Percentiles rank a stretch among this genome's conserved stretches.
These are phyloP conservation scores for Phalacrocorax carbo DNA, from an alignment of 2,113 vertebrate species.

Conservation along the genomic window DNA sequence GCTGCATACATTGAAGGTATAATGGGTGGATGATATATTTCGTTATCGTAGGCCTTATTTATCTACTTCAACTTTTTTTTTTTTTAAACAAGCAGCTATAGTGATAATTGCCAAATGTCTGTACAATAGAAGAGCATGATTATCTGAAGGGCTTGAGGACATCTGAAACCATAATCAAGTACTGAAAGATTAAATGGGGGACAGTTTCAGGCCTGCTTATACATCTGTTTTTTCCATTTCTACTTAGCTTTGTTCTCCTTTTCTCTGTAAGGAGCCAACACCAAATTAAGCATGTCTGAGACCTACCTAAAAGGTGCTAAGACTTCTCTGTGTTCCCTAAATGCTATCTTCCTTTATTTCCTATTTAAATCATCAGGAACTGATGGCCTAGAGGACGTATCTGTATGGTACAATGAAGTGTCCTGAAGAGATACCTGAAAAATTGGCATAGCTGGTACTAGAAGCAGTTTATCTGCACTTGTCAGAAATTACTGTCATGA, in stretches of 20 bases:
- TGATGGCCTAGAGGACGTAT: not conserved
- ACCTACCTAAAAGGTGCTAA: not conserved
- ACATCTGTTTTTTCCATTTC: not conserved
- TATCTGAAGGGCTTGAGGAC: not conserved
- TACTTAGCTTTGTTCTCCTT: not conserved
- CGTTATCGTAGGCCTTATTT: constrained; percentile 28
- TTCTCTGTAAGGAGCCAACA: not conserved
- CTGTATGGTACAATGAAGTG: not conserved
- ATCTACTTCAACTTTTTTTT: not conserved
- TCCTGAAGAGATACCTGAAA: not conserved
- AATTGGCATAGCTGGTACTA: not conserved
- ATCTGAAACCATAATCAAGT: not conserved
- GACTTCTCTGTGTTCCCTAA: not conserved
- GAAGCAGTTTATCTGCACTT: not conserved
- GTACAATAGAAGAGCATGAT: not conserved
- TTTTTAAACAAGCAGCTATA: not conserved
- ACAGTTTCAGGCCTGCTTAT: not conserved
- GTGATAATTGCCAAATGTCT: constrained; percentile 23
- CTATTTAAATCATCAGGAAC: not conserved
- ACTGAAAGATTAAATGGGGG: not conserved
- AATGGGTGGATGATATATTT: constrained; percentile 57
- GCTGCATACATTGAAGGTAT: constrained; percentile 33
- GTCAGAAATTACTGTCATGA: not conserved
- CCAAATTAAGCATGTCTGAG: not conserved
- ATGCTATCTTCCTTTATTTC: not conserved